Evolutionary conservation across 2,888 invertebrate genomes (phyloP), one percentile per base, ranked within the genome.

Genomic region (Cacoxenus indagator): DNA sequence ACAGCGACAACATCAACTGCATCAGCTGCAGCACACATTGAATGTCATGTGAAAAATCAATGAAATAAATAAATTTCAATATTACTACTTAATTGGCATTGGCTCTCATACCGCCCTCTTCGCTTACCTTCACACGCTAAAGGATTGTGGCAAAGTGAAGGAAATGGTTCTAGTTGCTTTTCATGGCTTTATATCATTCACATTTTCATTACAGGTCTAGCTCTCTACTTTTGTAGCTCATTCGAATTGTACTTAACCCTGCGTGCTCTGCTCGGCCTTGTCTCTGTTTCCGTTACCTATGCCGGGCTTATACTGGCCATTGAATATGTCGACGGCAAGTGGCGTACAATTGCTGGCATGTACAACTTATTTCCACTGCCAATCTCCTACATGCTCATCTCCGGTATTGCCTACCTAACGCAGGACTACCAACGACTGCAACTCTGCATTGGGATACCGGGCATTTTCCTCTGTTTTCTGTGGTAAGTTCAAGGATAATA

Each of bases 261-360:
- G 54, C 89, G 95, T 55, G 91, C 93, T 3, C 82, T 93, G 2
- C 90, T 94, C 85, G 95, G 95, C 0, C 91, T 93, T 76, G 92
- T 93, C 14, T 94, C 93, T 0, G 94, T 94, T n/a, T 94, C 94
- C 19, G 92, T 95, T 61, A 95, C 95, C 26, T 94, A 94, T 86
- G 92, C 94, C 46, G 94, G 93, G 27, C 93, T 95, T 78, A 94
- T 95, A 5, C 89, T 95, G 43, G 92, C 93, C 45, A 93, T 94
- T 77, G 95, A 95, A 86, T 89, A 94, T 67, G 94, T 94, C 3
- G 94, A 93, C 48, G 94, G 94, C 1, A 92, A 93, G 76, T 94
- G 94, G 94, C 90, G 94, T 71, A 94, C 94, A 2, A 92, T 94
- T 68, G 92, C 94, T 1, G 95, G 95, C 67, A 93, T 95, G 70